phyloP scores from a whole-genome alignment of 2,888 invertebrate genomes.

The Onchidella celtica region DNA sequence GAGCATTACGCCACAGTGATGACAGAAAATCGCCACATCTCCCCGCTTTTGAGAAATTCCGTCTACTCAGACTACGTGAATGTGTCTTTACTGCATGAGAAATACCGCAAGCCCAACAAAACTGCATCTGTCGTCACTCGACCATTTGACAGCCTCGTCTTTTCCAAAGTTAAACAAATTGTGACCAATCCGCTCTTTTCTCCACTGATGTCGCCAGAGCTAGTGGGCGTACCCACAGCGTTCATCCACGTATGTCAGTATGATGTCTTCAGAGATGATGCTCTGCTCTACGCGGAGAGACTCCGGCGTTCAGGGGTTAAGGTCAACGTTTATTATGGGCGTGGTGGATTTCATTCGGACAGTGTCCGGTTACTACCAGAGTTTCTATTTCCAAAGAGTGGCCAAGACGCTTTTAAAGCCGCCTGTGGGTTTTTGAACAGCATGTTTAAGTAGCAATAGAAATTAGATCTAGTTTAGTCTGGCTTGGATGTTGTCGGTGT shows the following conservation, averaged over 20 bases:
- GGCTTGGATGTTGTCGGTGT: no score
- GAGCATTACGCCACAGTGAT: slow-evolving; percentile 4
- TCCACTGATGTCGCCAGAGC: slow-evolving; percentile 36
- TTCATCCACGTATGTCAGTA: slow-evolving; percentile 27
- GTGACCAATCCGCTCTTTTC: slow-evolving; percentile 25
- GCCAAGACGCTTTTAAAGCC: background rate
- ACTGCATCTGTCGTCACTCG: background rate
- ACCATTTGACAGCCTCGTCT: background rate
- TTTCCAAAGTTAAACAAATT: slow-evolving; percentile 16
- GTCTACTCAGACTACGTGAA: slow-evolving; percentile 27
- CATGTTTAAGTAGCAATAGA: background rate
- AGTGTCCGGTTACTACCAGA: background rate
- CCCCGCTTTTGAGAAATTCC: slow-evolving; percentile 2
- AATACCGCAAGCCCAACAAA: background rate
- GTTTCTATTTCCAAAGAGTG: background rate
- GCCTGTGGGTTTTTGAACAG: background rate
- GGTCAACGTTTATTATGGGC: slow-evolving; percentile 8
- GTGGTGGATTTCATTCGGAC: slow-evolving; percentile 16
- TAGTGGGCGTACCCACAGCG: slow-evolving; percentile 24
- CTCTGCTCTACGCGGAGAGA: slow-evolving; percentile 23
- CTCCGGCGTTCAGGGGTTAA: slow-evolving; percentile 25
- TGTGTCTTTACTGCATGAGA: slow-evolving; percentile 12
- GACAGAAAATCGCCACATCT: slow-evolving; percentile 22
- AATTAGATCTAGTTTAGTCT: no score
- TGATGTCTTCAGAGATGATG: slow-evolving; percentile 36